Conservation (phyloP, 2,888 invertebrate species). For the Oxyteleia sp. region DNA sequence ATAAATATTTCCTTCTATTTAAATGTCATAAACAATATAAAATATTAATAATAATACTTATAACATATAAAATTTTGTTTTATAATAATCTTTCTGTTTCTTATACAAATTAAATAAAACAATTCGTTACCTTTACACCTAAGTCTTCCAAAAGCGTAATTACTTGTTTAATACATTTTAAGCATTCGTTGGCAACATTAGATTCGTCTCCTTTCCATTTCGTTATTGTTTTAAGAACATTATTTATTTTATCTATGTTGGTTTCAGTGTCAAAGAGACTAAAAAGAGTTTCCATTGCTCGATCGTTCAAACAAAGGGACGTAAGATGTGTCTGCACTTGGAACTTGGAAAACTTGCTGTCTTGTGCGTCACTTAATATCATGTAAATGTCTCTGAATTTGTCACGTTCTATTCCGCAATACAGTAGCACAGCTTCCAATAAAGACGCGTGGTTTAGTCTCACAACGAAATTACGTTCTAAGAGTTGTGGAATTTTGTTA, state of each 20-base stretch:
- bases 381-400: conserved; percentile 89
- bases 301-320: conserved; percentile 91
- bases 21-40: too few relatives aligned
- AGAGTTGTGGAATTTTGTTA: conserved; percentile 90
- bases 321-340: conserved; percentile 92
- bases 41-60: too few relatives aligned
- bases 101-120: neutral
- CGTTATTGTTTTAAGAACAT: conserved; percentile 90
- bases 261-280: conserved; percentile 91
- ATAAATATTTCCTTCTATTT: too few relatives aligned
- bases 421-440: conserved; percentile 92
- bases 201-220: conserved; percentile 91
- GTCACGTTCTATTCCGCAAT: conserved; percentile 93
- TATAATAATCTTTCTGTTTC: too few relatives aligned
- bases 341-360: conserved; percentile 90
- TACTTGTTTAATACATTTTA: conserved; percentile 93
- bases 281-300: conserved; percentile 90
- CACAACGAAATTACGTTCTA: conserved; percentile 91
- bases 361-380: conserved; percentile 88
- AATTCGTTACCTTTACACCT: conserved; percentile 91
- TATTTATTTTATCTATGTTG: conserved; percentile 89
- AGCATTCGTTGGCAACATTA: conserved; percentile 90
- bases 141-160: conserved; percentile 91
- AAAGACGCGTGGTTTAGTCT: conserved; percentile 94
- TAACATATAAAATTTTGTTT: too few relatives aligned